Evolutionary conservation across 2,797 vertebrate species (phyloP), one percentile per base, ranked within the genome.

Genomic region (Fundulus diaphanus): DNA sequence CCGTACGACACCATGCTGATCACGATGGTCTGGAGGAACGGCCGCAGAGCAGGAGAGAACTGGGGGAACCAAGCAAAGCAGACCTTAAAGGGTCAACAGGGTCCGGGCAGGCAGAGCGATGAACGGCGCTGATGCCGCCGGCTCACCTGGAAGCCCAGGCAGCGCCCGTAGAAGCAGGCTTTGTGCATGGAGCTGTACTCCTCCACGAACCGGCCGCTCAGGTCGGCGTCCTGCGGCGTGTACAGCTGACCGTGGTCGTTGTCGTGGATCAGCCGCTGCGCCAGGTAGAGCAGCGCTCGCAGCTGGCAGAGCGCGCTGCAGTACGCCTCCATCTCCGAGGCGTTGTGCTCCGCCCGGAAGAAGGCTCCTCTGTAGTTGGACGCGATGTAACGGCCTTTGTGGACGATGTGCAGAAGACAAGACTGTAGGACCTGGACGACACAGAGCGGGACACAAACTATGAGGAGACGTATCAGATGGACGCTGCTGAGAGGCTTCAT

Each of bases 131-230:
- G 12, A 4, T 3, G n/a, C 52, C 2, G 52, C 11, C 0, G 1
- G 8, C 91, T 81, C 72, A 98, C 97, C 96, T 98, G 97, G 73
- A 98, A 98, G 72, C 97, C 97, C 67, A 98, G 92, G 61, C 97
- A 98, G 84, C 97, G 96, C 1, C 97, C 97, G 0, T 97, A 98
- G 93, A 98, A 98, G 74, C 97, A 97, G 70, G 96, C 96, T 77
- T 97, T 97, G 92, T 96, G 96, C 94, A 98, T 95, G 6, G 96
- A 96, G 88, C 94, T 90, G 85, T 97, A 97, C 82, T 97, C 97
- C n/a, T 78, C 90, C 78, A 97, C 93, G 49, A 97, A 96, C 68
- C 85, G 91, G 20, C 84, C 79, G 2, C 91, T 96, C 82, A 97
- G 86, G 1, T 90, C 82, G 0, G 85, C 56, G 0, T 96, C 95